Evolutionary conservation across 2,113 vertebrate genomes (phyloP).

Genomic region (Steatornis caripensis): DNA sequence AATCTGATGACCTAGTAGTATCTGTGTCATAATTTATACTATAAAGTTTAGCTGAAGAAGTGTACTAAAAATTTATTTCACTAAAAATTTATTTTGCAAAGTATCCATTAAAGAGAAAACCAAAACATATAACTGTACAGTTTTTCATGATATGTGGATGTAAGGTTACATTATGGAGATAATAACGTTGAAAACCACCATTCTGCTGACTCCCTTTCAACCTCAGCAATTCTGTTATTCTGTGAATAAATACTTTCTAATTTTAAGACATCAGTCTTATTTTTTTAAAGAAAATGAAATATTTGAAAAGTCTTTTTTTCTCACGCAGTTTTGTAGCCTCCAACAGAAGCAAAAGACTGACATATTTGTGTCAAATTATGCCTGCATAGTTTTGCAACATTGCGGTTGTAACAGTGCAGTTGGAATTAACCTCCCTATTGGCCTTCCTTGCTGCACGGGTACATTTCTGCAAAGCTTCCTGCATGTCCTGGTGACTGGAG

Average conservation of each 20-base stretch:
- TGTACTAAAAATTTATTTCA: too few relatives aligned
- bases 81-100: neutral
- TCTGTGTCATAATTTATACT: neutral
- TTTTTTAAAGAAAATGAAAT: neutral
- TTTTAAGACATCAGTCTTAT: neutral
- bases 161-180: neutral
- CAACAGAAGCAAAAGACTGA: neutral
- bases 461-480: neutral
- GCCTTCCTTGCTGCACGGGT: neutral
- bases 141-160: neutral
- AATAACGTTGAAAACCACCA: neutral
- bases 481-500: neutral
- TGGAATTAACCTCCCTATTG: neutral
- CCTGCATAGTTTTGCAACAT: neutral
- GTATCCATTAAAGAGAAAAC: neutral
- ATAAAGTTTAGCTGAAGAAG: neutral
- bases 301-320: neutral
- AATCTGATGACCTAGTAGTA: neutral
- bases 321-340: neutral
- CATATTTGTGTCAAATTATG: neutral
- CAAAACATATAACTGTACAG: neutral
- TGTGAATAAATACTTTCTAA: neutral
- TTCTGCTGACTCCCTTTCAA: neutral
- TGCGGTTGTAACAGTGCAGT: neutral
- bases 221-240: neutral